Evolutionary conservation across 2,797 vertebrate species (phyloP).

Genomic region (Fratercula arctica): DNA sequence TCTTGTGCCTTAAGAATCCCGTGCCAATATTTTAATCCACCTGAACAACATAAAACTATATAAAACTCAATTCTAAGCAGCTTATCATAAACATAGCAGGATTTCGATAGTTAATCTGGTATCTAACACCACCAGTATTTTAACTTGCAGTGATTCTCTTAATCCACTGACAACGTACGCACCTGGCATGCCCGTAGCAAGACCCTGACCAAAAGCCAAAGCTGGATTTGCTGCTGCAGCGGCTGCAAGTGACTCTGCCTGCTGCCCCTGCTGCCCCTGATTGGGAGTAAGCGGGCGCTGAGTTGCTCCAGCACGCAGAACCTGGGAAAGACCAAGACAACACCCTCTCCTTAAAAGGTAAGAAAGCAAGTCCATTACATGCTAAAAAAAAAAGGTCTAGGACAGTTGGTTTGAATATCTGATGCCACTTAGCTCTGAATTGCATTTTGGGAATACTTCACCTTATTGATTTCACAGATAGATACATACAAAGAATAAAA

Average conservation of each 20-base stretch:
- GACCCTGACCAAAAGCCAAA: slow-evolving; percentile 89
- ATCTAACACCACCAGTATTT: neutral
- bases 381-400: neutral
- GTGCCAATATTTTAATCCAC: neutral
- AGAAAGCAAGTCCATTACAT: neutral
- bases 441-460: neutral
- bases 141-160: neutral
- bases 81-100: neutral
- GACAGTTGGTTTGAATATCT: neutral
- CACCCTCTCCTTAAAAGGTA: neutral
- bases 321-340: slow-evolving; percentile 76
- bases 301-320: slow-evolving; percentile 90
- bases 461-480: neutral
- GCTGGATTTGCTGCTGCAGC: slow-evolving; percentile 90
- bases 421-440: neutral
- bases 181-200: slow-evolving; percentile 94
- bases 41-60: neutral
- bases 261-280: slow-evolving; percentile 94
- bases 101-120: neutral
- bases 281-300: slow-evolving; percentile 95
- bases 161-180: slow-evolving; percentile 27
- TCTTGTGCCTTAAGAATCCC: neutral
- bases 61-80: neutral
- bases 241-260: slow-evolving; percentile 91
- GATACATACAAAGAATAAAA: neutral